phyloP scores from a whole-genome alignment of 2,113 vertebrate species.

The Glaucomys volans region DNA sequence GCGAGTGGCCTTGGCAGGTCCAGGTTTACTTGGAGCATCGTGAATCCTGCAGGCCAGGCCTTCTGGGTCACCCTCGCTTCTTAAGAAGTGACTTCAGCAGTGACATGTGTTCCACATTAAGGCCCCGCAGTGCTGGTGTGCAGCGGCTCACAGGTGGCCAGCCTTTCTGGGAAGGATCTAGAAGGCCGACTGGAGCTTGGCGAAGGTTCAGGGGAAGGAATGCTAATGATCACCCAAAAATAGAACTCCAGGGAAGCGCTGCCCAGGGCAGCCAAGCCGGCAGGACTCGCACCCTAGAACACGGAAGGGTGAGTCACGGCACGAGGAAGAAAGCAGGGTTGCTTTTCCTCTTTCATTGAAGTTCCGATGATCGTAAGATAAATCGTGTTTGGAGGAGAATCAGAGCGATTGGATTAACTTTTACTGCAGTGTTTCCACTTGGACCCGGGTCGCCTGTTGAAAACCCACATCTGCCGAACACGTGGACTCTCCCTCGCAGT shows the following conservation, averaged over 20 bases:
- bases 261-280: constrained; percentile 70
- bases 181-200: constrained; percentile 14
- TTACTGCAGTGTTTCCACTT: constrained; percentile 77
- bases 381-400: constrained; percentile 81
- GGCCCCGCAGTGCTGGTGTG: constrained; percentile 55
- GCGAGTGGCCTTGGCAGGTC: neutral
- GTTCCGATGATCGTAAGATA: constrained; percentile 79
- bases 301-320: constrained; percentile 69
- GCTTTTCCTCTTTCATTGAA: constrained; percentile 72
- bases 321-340: constrained; percentile 67
- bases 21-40: accelerated
- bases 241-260: constrained; percentile 18
- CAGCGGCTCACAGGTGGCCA: accelerated
- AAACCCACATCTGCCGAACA: constrained; percentile 78
- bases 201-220: constrained; percentile 54
- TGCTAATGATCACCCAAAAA: constrained; percentile 68
- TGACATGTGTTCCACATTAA: neutral
- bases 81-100: neutral
- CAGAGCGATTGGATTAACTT: constrained; percentile 77
- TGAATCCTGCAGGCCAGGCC: neutral
- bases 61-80: neutral
- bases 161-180: constrained; percentile 58
- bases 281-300: constrained; percentile 48
- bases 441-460: constrained; percentile 75
- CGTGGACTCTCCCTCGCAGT: constrained; percentile 69